These are phyloP conservation scores for Cebus imitator DNA, from an alignment of 2,113 vertebrate species.

Conservation along the genomic window DNA sequence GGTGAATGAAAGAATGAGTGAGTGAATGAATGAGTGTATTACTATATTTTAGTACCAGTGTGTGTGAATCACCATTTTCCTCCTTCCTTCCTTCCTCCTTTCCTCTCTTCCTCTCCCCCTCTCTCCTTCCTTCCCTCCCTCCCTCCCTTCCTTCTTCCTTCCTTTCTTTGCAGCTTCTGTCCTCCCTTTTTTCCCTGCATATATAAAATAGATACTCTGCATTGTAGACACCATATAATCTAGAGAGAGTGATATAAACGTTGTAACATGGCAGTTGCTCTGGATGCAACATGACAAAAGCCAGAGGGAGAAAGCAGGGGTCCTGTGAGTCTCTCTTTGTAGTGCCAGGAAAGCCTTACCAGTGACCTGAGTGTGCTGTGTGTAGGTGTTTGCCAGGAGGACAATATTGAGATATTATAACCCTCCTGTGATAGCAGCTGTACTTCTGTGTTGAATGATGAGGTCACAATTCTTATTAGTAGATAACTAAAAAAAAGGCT, in stretches of 20 bases:
- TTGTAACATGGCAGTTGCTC: background rate
- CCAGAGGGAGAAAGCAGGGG: background rate
- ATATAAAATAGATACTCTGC: background rate
- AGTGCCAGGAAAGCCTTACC: background rate
- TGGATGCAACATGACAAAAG: background rate
- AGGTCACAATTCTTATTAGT: slow-evolving; percentile 35
- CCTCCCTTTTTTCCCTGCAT: background rate
- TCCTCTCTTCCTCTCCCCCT: no score
- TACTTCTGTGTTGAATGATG: slow-evolving; percentile 36
- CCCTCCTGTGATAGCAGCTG: background rate
- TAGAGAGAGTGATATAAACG: background rate
- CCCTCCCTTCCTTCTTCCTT: background rate
- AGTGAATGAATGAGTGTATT: background rate
- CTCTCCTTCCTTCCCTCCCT: no score
- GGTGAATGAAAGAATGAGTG: background rate
- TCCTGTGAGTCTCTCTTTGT: background rate
- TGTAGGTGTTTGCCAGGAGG: background rate
- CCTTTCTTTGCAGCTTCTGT: background rate
- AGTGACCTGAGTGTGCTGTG: background rate
- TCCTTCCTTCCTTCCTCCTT: no score
- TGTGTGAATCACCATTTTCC: background rate
- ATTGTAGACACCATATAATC: background rate
- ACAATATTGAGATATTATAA: background rate
- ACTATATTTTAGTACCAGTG: background rate
- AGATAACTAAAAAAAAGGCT: background rate